Evolutionary conservation across 1,140 invertebrate genomes (phyloP).

Genomic region (Lanistes nyassanus): DNA sequence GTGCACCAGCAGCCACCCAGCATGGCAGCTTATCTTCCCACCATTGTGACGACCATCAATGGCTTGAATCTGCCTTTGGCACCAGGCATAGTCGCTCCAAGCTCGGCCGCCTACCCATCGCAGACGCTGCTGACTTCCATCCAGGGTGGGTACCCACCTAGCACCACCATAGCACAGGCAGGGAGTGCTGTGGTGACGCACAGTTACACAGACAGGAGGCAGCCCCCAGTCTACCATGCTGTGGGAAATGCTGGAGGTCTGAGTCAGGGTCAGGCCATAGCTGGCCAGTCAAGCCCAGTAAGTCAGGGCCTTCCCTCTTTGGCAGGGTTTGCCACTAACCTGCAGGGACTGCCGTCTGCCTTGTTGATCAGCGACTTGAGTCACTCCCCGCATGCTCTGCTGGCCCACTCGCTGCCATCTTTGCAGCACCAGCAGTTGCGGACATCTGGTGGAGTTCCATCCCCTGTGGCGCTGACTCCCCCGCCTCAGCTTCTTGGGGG

Average conservation of each 20-base stretch:
- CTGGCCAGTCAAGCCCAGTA: background rate
- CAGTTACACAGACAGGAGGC: slow-evolving; percentile 7
- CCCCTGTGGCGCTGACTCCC: slow-evolving; percentile 17
- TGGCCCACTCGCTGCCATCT: background rate
- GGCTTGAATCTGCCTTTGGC: background rate
- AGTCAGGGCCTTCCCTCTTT: background rate
- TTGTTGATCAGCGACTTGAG: slow-evolving; percentile 1
- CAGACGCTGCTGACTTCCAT: background rate
- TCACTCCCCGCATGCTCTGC: background rate
- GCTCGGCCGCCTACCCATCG: background rate
- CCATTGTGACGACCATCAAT: slow-evolving; percentile 14
- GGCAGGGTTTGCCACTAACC: slow-evolving; percentile 18
- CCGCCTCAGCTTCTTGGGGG: slow-evolving; percentile 25
- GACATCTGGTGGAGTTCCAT: background rate
- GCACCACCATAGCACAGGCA: background rate
- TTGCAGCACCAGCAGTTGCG: slow-evolving; percentile 2
- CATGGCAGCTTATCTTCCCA: slow-evolving; percentile 16
- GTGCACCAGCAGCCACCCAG: slow-evolving; percentile 22
- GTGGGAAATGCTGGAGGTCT: slow-evolving; percentile 1
- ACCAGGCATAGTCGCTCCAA: background rate
- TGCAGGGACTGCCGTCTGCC: slow-evolving; percentile 14
- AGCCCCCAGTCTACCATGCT: slow-evolving; percentile 6
- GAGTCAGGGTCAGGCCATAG: background rate
- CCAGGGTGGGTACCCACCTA: background rate
- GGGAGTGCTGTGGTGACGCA: background rate